A percentile compares a stretch with the other conserved stretches of the same genome.
These are phyloP conservation scores for Harpalus rubripes DNA, from an alignment of 2,888 invertebrate species.

Conservation along the genomic window DNA sequence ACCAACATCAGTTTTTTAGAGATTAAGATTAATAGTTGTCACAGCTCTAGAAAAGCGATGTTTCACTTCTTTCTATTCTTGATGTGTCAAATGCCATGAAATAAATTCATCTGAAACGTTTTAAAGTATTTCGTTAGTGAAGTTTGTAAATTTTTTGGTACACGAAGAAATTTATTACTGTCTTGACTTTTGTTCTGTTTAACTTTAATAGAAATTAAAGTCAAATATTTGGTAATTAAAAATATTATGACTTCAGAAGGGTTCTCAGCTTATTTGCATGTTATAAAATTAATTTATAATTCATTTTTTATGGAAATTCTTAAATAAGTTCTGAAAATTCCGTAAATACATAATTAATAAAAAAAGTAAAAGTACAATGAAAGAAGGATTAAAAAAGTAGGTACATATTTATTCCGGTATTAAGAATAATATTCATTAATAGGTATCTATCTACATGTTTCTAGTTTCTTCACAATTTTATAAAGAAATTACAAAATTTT, in stretches of 20 bases:
- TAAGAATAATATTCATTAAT: too few species aligned
- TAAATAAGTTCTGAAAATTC: not conserved
- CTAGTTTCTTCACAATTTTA: too few species aligned
- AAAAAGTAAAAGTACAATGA: too few species aligned
- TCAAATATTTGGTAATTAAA: constrained; percentile 22
- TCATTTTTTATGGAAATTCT: not conserved
- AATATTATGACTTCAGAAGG: not conserved
- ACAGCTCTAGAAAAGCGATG: constrained; percentile 11
- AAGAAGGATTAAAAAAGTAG: too few species aligned
- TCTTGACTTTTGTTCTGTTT: not conserved
- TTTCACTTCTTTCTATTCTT: not conserved
- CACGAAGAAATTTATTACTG: not conserved
- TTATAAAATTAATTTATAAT: not conserved
- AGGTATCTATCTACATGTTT: too few species aligned
- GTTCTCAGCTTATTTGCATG: not conserved
- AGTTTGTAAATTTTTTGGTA: too few species aligned
- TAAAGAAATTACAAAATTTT: too few species aligned
- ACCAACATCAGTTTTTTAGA: constrained; percentile 21
- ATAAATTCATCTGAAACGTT: too few species aligned
- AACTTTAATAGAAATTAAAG: constrained; percentile 22
- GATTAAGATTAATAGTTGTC: constrained; percentile 48
- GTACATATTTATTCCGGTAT: too few species aligned
- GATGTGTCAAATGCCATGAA: too few species aligned
- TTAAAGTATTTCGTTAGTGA: too few species aligned
- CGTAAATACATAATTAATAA: too few species aligned